Evolutionary conservation across 2,113 vertebrate species (phyloP).

Genomic region (Caranx melampygus): DNA sequence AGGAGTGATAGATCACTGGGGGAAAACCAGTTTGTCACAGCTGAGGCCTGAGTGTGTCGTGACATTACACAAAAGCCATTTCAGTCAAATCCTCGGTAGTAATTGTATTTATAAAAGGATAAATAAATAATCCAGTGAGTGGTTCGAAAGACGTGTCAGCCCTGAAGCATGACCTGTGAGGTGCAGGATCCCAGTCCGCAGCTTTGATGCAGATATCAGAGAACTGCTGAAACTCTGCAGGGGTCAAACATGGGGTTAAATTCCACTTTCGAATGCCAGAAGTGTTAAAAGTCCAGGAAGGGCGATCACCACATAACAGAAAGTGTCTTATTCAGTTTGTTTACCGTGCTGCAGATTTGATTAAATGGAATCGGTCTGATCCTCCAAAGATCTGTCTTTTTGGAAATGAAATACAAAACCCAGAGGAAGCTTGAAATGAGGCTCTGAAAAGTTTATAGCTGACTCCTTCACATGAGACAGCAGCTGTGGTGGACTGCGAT

Average conservation of each 20-base stretch:
- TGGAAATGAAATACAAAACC: neutral
- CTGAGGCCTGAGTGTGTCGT: neutral
- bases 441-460: neutral
- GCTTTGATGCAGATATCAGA: conserved; percentile 21
- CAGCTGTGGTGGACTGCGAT: neutral
- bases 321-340: conserved; percentile 14
- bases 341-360: neutral
- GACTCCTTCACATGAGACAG: neutral
- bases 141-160: conserved; percentile 13
- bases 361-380: neutral
- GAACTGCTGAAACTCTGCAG: conserved; percentile 29
- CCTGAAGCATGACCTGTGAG: conserved; percentile 15
- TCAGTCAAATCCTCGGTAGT: neutral
- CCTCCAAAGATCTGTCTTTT: neutral
- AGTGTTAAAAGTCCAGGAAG: conserved; percentile 28
- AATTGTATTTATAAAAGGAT: conserved; percentile 8
- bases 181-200: conserved; percentile 1
- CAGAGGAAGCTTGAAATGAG: neutral
- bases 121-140: conserved; percentile 17
- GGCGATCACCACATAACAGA: neutral
- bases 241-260: conserved; percentile 30
- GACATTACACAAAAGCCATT: conserved; percentile 16
- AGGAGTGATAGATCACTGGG: conserved; percentile 11
- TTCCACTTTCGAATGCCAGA: conserved; percentile 52
- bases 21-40: conserved; percentile 42